Percentiles rank a stretch among this genome's conserved stretches.
Evolutionary conservation across 2,888 invertebrate genomes (phyloP).

Genomic region (Pseudanteris insignis): DNA sequence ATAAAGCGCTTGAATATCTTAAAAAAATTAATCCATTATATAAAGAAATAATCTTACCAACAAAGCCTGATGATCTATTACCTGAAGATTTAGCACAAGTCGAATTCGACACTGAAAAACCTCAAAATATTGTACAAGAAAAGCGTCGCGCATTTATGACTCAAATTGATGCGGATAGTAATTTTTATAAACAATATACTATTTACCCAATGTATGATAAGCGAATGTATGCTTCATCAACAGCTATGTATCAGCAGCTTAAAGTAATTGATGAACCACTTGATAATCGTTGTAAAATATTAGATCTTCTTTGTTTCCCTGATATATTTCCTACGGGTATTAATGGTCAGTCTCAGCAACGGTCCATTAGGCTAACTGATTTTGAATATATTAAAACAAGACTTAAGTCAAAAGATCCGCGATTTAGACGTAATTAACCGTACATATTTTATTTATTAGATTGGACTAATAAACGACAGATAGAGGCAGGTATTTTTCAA

Average conservation of each 20-base stretch:
- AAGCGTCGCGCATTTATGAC: no score
- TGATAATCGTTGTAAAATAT: slow-evolving; percentile 39
- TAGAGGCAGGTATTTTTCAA: slow-evolving; percentile 43
- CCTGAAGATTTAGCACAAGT: no score
- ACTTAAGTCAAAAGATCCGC: slow-evolving; percentile 37
- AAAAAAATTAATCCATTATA: no score
- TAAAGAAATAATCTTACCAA: no score
- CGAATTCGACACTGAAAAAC: no score
- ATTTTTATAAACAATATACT: slow-evolving; percentile 4
- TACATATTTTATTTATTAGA: slow-evolving; percentile 49
- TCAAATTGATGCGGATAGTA: no score
- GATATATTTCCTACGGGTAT: slow-evolving; percentile 36
- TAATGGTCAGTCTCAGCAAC: background rate
- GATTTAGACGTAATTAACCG: slow-evolving; percentile 48
- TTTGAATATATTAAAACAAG: background rate
- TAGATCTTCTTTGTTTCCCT: background rate
- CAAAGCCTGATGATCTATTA: no score
- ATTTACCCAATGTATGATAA: slow-evolving; percentile 1
- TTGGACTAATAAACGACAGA: slow-evolving; percentile 46
- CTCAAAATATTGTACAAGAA: no score
- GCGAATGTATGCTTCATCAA: background rate
- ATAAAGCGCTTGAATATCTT: no score
- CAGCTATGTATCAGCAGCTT: background rate
- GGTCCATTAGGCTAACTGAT: background rate
- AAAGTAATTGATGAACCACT: slow-evolving; percentile 36